Evolutionary conservation across 2,888 invertebrate species (phyloP), one percentile per base, ranked within the genome.

Genomic region (Agapetus fuscipes): DNA sequence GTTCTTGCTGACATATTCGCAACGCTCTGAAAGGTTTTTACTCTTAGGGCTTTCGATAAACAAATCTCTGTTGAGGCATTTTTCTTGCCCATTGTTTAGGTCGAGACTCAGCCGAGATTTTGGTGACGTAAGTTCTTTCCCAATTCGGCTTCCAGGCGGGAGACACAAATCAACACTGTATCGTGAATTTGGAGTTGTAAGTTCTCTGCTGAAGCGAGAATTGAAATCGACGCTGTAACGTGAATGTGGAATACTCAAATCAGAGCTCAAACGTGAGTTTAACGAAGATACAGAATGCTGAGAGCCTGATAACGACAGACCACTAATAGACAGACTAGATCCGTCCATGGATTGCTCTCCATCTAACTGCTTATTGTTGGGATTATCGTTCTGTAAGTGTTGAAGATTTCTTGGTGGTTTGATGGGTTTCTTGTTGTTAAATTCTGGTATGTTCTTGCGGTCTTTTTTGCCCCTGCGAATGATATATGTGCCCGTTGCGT

Each of bases 381-480:
- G 58, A 14, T 33, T 20, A 13, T 48, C 45, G 17, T 48, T 45
- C 20, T 42, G 42, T 9, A 45, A 38, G 34, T 43, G 41, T 38
- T 40, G 42, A 29, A 39, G 40, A 30, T 48, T 45, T 38, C 42
- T 34, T 7, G 40, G 42, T 2, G 59, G 49, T 39, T 58, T 64
- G 14, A 56, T 50, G 45, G 60, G 55, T 54, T 68, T 69, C 48
- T 64, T 69, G 53, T 71, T 71, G 48, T 62, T 63, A 51, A 73
- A 66, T 48, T 72, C 74, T 3, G 75, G 75, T 50, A 83, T 59
- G 36, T 78, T 72, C 56, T 80, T 79, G 32, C 83, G 65, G 49
- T 79, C 80, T 50, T 71, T 73, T 53, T 81, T 76, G 33, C 83
- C 83, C 46, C 81, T 77, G 30, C 87, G 69, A 44, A 88, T 83